phyloP scores from a whole-genome alignment of 1,140 invertebrate species.

The Drosophila quadrilineata region DNA sequence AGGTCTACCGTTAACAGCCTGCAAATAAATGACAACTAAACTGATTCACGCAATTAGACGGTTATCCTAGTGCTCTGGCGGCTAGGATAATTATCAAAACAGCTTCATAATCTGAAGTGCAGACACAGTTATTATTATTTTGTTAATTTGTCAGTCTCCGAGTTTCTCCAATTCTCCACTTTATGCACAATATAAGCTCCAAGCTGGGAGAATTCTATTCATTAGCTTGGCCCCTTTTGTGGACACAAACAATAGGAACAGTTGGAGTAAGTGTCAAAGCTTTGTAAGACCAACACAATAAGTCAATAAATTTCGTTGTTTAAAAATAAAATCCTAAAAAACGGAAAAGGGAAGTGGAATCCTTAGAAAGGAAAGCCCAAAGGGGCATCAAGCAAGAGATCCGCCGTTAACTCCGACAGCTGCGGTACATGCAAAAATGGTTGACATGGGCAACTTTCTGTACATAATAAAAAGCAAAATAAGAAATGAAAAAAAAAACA shows the following conservation, averaged over 20 bases:
- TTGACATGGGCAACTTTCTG: conserved; percentile 56
- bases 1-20: too few species aligned
- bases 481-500: conserved; percentile 30
- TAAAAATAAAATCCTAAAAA: neutral
- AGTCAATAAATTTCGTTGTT: conserved; percentile 53
- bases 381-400: conserved; percentile 30
- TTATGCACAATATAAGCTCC: neutral
- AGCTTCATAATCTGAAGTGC: too few species aligned
- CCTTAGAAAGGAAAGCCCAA: conserved; percentile 28
- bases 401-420: conserved; percentile 33
- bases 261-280: conserved; percentile 25
- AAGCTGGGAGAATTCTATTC: neutral
- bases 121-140: neutral
- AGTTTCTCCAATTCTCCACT: neutral
- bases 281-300: conserved; percentile 41
- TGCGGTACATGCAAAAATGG: conserved; percentile 32
- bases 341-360: conserved; percentile 27
- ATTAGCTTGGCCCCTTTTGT: neutral
- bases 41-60: too few species aligned
- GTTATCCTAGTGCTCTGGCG: too few species aligned
- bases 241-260: conserved; percentile 9
- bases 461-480: conserved; percentile 47
- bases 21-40: too few species aligned
- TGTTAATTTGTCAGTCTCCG: too few species aligned
- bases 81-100: too few species aligned